Percentiles rank a stretch among this genome's conserved stretches.
These are phyloP conservation scores for cattle (Bos taurus) DNA, from an alignment of 2,113 vertebrate species.

Conservation along the genomic window DNA sequence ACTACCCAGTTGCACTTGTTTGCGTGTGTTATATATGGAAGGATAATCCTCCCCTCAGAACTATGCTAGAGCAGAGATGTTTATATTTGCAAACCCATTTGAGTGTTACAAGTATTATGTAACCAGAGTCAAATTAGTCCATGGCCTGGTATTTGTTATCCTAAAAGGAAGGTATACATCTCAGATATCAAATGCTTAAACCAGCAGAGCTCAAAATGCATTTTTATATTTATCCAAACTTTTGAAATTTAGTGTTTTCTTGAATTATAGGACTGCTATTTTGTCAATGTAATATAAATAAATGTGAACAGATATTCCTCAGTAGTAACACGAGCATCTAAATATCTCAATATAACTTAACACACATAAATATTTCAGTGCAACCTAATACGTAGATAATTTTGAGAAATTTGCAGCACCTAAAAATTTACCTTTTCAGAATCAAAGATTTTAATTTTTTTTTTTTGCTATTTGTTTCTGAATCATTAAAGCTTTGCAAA, in stretches of 20 bases:
- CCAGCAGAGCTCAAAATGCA: conserved; percentile 46
- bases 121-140: conserved; percentile 53
- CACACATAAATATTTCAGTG: neutral
- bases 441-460: neutral
- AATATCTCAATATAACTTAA: neutral
- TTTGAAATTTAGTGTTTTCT: conserved; percentile 31
- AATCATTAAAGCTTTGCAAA: neutral
- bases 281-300: conserved; percentile 45
- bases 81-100: conserved; percentile 65
- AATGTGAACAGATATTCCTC: neutral
- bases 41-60: conserved; percentile 27
- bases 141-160: conserved; percentile 68
- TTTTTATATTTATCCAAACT: conserved; percentile 36
- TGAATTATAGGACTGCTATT: neutral
- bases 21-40: conserved; percentile 51
- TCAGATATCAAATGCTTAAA: conserved; percentile 52
- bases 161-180: conserved; percentile 50
- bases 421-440: neutral
- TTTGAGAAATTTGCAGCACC: neutral
- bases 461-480: neutral
- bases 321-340: neutral
- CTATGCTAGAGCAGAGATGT: conserved; percentile 54
- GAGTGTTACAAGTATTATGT: conserved; percentile 47
- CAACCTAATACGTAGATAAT: neutral
- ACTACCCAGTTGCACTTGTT: neutral